These are phyloP conservation scores for Chrysopilus asiliformis DNA, from an alignment of 2,888 invertebrate genomes.

Conservation along the genomic window DNA sequence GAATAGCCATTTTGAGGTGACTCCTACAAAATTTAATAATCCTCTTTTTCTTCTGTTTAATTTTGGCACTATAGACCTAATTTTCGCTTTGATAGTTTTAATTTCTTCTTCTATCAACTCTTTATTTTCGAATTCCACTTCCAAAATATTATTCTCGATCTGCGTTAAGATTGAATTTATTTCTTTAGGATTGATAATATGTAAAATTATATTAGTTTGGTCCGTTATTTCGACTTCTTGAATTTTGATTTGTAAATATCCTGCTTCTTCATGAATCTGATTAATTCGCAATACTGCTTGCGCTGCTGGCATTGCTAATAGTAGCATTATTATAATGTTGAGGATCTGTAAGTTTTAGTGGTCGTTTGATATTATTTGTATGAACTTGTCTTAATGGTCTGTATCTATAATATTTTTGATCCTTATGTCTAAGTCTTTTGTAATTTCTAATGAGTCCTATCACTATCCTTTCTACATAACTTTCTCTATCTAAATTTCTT, in stretches of 20 bases:
- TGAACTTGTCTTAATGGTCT: slow-evolving; percentile 9
- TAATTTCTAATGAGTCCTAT: slow-evolving; percentile 10
- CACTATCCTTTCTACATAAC: slow-evolving; percentile 9
- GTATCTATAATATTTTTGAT: slow-evolving; percentile 11
- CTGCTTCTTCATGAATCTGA: slow-evolving; percentile 8
- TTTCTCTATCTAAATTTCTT: slow-evolving; percentile 7
- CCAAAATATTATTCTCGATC: slow-evolving; percentile 8
- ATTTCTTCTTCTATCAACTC: slow-evolving; percentile 10
- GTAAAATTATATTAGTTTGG: slow-evolving; percentile 11
- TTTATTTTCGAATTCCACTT: slow-evolving; percentile 8
- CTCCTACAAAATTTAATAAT: slow-evolving; percentile 12
- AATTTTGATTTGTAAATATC: slow-evolving; percentile 9
- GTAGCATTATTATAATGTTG: slow-evolving; percentile 8
- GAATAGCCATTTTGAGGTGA: slow-evolving; percentile 8
- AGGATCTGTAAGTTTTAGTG: slow-evolving; percentile 11
- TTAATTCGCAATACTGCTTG: slow-evolving; percentile 7
- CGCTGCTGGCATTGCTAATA: slow-evolving; percentile 6
- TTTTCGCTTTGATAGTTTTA: slow-evolving; percentile 13
- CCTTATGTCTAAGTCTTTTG: too few relatives aligned
- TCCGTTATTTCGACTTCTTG: slow-evolving; percentile 7
- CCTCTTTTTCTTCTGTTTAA: slow-evolving; percentile 9
- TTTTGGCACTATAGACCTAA: slow-evolving; percentile 9
- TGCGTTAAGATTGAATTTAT: slow-evolving; percentile 7
- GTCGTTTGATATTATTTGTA: slow-evolving; percentile 12
- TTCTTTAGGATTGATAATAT: too few relatives aligned